Base-by-base conservation (phyloP, 2,113 vertebrate species). In the Sardina pilchardus region DNA sequence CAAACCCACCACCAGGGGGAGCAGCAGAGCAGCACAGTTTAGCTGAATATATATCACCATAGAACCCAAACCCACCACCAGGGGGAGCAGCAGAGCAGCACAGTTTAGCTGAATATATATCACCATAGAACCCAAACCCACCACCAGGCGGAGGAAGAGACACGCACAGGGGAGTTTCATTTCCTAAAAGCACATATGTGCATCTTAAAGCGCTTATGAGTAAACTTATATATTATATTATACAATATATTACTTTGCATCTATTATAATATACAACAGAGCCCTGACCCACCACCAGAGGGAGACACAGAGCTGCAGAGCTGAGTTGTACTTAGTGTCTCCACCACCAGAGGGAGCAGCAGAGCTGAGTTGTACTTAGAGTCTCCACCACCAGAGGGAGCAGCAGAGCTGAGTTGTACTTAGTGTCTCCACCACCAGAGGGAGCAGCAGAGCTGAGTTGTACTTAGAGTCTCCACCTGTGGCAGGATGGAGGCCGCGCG, bases 391-490 rank as follows among this genome's bases (percentile, higher is more conserved):
- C 63, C 14, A 9, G 63, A 34, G 63, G n/a, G 26, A 9, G 26
- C 26, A 45, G 44, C 44, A 45, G 44, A 47, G 45, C 26, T 63
- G 24, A 63, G 26, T n/a, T 63, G 59, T 26, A 63, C 59, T 63
- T 63, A 63, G 59, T 63, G 2, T 63, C 59, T 63, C 88, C 90
- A 93, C 90, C 91, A 53, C 59, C 24, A 24, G 59, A 63, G 59
- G 21, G 24, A n/a, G 59, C 0, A 0, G 5, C 45, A 47, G 5
- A 47, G 45, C 24, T n/a, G 2, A 63, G 1, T 63, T 63, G 59
- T 26, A 63, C 59, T 53, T 53, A 48, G 24, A 56, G 63, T 81
- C 24, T 81, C 88, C 90, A 93, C 90, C 91, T 94, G 90, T 88
- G 30, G 63, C 26, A 34, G 63, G 8, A 10, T n/a, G 82, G 86